phyloP scores from a whole-genome alignment of 2,888 invertebrate species.

The Euplagia quadripunctaria region DNA sequence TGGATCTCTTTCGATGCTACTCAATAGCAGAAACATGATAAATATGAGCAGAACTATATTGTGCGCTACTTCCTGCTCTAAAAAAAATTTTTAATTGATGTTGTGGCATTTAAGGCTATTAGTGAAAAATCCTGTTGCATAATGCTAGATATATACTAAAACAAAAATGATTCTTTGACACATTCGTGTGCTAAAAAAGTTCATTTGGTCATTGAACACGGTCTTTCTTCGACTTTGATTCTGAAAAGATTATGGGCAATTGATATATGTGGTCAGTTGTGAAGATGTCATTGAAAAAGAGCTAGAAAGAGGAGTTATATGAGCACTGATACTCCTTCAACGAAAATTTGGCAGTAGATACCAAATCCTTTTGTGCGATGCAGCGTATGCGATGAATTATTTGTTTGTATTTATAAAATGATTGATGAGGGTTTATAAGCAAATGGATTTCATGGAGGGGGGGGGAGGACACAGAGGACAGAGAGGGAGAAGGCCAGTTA shows the following conservation, averaged over 20 bases:
- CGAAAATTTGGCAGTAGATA: too few relatives aligned
- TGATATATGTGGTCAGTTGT: too few relatives aligned
- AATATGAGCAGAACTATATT: neutral
- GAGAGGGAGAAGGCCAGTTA: too few relatives aligned
- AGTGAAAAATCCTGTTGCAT: neutral
- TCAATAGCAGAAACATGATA: neutral
- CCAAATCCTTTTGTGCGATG: too few relatives aligned
- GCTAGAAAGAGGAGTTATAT: too few relatives aligned
- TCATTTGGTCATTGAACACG: neutral
- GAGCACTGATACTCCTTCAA: too few relatives aligned
- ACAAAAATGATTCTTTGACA: neutral
- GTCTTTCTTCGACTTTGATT: neutral
- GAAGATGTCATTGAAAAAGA: too few relatives aligned
- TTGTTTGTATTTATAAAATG: too few relatives aligned
- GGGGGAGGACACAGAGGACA: too few relatives aligned
- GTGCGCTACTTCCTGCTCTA: neutral
- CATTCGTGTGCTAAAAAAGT: neutral
- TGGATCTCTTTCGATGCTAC: neutral
- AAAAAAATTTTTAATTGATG: neutral
- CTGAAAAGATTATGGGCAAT: too few relatives aligned
- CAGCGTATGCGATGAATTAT: too few relatives aligned
- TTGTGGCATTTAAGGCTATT: neutral
- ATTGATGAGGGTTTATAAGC: too few relatives aligned
- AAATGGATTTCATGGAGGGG: neutral
- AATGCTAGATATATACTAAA: neutral